Evolutionary conservation across 2,113 vertebrate species (phyloP).

Genomic region (Sminthopsis crassicaudata): DNA sequence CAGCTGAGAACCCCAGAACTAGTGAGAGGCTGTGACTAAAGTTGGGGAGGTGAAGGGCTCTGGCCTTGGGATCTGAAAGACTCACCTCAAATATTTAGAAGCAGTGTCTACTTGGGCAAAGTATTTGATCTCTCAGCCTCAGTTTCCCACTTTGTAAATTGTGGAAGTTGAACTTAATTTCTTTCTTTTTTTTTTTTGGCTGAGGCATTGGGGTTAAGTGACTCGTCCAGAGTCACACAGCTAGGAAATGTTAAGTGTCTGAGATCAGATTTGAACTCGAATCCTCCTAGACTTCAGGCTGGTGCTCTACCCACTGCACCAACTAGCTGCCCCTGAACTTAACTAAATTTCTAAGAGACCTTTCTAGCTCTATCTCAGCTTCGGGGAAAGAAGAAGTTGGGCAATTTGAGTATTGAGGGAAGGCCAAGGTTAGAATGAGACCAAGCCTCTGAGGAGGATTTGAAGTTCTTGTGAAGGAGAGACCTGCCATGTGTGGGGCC

Average conservation of each 20-base stretch:
- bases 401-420: background rate
- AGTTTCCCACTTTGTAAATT: background rate
- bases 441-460: background rate
- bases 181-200: too few species aligned
- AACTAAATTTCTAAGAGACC: background rate
- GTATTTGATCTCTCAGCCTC: background rate
- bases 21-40: background rate
- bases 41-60: background rate
- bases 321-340: too few species aligned
- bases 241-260: background rate
- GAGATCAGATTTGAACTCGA: background rate
- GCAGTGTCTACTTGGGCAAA: too few species aligned
- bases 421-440: background rate
- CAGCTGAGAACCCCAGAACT: background rate
- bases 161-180: background rate
- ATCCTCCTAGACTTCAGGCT: too few species aligned
- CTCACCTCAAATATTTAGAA: background rate
- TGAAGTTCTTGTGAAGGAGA: background rate
- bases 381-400: background rate
- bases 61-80: background rate
- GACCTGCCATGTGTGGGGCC: too few species aligned
- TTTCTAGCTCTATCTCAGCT: background rate
- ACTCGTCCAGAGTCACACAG: too few species aligned
- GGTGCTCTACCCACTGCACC: too few species aligned
- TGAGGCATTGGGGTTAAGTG: too few species aligned